A percentile compares a stretch with the other conserved stretches of the same genome.
Conservation (phyloP, 2,113 vertebrate genomes). For the Butorides virescens region DNA sequence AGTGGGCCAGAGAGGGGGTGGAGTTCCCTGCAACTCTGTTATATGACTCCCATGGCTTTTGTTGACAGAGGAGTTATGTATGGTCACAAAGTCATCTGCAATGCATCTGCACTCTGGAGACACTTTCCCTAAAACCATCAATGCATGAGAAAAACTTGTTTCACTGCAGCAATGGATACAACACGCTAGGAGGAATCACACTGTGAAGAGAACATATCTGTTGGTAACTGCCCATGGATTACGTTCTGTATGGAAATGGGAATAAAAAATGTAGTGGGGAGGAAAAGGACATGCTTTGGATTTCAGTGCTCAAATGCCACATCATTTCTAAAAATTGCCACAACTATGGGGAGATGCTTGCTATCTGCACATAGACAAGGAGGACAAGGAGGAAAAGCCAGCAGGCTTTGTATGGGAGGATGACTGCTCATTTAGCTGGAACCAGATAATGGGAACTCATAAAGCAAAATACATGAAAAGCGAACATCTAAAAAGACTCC, state of each 20-base stretch:
- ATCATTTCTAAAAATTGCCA: background rate
- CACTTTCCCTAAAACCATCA: background rate
- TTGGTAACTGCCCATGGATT: fast-evolving
- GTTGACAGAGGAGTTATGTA: background rate
- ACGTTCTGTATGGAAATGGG: fast-evolving
- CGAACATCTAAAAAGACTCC: background rate
- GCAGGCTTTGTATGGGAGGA: background rate
- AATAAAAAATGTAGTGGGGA: background rate
- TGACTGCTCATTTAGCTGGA: background rate
- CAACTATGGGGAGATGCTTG: background rate
- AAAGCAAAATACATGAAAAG: background rate
- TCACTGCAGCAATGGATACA: background rate
- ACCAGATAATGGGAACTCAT: background rate
- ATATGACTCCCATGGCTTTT: background rate
- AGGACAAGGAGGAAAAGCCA: background rate
- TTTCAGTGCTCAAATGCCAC: background rate
- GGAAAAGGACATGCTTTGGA: background rate
- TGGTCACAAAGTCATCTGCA: background rate
- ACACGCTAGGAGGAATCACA: background rate
- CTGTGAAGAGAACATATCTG: background rate
- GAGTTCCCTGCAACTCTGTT: background rate
- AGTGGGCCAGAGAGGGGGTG: background rate
- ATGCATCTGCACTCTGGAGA: background rate
- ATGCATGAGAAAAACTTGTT: fast-evolving
- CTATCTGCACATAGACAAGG: background rate